A percentile compares a stretch with the other conserved stretches of the same genome.
phyloP scores from a whole-genome alignment of 1,140 invertebrate genomes.

The Cyclargus thomasi region DNA sequence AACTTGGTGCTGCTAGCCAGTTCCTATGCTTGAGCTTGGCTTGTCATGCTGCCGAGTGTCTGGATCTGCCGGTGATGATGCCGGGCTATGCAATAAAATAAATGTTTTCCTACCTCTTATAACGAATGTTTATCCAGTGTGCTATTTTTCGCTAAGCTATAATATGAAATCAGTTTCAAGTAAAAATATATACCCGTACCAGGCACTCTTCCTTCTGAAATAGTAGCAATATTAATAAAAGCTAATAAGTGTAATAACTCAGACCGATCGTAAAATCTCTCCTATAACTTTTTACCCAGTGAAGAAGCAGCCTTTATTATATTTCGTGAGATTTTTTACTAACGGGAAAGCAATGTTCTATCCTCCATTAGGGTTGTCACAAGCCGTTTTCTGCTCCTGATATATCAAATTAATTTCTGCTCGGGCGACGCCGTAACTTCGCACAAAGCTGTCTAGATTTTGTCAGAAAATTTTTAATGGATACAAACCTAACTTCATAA shows the following conservation, averaged over 20 bases:
- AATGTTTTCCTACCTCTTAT: too few relatives aligned
- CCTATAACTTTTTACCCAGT: neutral
- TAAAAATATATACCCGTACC: too few relatives aligned
- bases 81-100: too few relatives aligned
- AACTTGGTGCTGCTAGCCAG: too few relatives aligned
- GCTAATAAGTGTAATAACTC: neutral
- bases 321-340: constrained; percentile 3
- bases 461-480: neutral
- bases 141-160: too few relatives aligned
- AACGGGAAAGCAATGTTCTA: constrained; percentile 2
- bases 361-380: neutral
- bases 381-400: neutral
- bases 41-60: too few relatives aligned
- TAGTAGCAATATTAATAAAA: neutral
- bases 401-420: neutral
- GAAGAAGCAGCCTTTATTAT: neutral
- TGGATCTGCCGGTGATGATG: too few relatives aligned
- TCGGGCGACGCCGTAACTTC: neutral
- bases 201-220: neutral
- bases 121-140: too few relatives aligned
- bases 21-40: too few relatives aligned
- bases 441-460: neutral
- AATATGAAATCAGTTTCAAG: too few relatives aligned
- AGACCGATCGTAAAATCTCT: neutral
- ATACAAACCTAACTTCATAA: neutral